Evolutionary conservation across 92 coral and sea anemone genomes (phyloP), one percentile per base, ranked within the genome.

Genomic region (Meandrina meandrites): DNA sequence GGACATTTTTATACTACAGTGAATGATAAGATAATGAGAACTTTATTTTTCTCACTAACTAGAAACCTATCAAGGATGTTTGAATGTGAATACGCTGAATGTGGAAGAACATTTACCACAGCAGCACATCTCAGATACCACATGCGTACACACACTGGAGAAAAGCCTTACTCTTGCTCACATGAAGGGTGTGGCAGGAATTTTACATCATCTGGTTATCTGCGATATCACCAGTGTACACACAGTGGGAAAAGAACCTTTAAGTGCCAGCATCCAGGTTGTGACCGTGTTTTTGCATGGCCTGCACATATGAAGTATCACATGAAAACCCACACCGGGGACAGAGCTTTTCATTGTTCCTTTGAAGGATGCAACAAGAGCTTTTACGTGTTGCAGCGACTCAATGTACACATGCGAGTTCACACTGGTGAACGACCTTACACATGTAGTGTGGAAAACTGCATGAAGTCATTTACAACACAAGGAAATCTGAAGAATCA

Each of bases 201-300:
- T 36, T 94, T 94, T 76, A 91, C 98, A 51, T 94, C 98, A 19
- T 94, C 98, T 34, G 98, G 98, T 14, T 94, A 94, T 80, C 92
- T 94, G 37, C 94, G 93, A 68, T 94, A 94, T 74, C 98, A 94
- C 81, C 94, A 89, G 60, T 91, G 96, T 36, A 94, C 98, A 4
- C 98, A 94, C 89, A 94, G 93, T 82, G 98, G 98, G 17, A 93
- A 93, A 66, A 91, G 90, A 51, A 95, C 94, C 28, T 94, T 94
- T 80, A 92, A 90, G 82, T 94, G 98, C 37, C 96, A 91, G 71
- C 94, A 94, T 40, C 96, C 95, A 9, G 98, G 92, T 50, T 94
- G 98, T 87, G 98, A 94, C 31, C 93, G 95, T n/a, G 95, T 89
- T 78, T 94, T 94, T 87, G 98, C 98, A 40, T 94, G 98, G 98